Evolutionary conservation across 2,797 vertebrate species (phyloP).

Genomic region (Artibeus lituratus): DNA sequence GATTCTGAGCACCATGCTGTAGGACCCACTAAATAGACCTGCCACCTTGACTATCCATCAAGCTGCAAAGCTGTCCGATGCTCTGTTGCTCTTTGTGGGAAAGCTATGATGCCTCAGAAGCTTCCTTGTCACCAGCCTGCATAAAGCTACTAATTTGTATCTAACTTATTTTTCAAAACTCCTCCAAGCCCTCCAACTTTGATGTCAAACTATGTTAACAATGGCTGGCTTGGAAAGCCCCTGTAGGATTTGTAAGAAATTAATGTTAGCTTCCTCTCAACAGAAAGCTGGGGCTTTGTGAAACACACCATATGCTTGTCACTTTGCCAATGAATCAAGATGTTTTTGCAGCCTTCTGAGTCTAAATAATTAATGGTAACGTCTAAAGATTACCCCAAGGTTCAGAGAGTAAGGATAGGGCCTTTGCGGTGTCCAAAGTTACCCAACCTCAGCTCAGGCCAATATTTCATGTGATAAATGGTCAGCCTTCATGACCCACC

Average conservation of each 20-base stretch:
- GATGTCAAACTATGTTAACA: slow-evolving; percentile 78
- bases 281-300: slow-evolving; percentile 84
- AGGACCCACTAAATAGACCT: slow-evolving; percentile 60
- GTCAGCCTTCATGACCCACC: slow-evolving; percentile 35
- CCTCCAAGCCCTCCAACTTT: slow-evolving; percentile 71
- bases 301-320: slow-evolving; percentile 88
- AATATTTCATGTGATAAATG: slow-evolving; percentile 75
- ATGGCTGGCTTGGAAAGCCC: slow-evolving; percentile 80
- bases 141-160: slow-evolving; percentile 73
- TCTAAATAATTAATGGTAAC: slow-evolving; percentile 88
- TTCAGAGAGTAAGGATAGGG: slow-evolving; percentile 80
- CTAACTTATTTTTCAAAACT: slow-evolving; percentile 73
- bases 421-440: slow-evolving; percentile 69
- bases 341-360: slow-evolving; percentile 85
- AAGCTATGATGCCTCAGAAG: slow-evolving; percentile 29
- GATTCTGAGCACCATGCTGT: slow-evolving; percentile 61
- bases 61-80: slow-evolving; percentile 52
- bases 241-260: slow-evolving; percentile 83
- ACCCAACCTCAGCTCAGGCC: slow-evolving; percentile 71
- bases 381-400: slow-evolving; percentile 85
- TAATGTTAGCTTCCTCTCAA: slow-evolving; percentile 83
- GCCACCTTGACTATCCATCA: slow-evolving; percentile 58
- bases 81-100: neutral
- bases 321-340: slow-evolving; percentile 88
- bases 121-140: slow-evolving; percentile 59